Evolutionary conservation across 2,888 invertebrate genomes (phyloP).

Genomic region (Cataglyphis livida): DNA sequence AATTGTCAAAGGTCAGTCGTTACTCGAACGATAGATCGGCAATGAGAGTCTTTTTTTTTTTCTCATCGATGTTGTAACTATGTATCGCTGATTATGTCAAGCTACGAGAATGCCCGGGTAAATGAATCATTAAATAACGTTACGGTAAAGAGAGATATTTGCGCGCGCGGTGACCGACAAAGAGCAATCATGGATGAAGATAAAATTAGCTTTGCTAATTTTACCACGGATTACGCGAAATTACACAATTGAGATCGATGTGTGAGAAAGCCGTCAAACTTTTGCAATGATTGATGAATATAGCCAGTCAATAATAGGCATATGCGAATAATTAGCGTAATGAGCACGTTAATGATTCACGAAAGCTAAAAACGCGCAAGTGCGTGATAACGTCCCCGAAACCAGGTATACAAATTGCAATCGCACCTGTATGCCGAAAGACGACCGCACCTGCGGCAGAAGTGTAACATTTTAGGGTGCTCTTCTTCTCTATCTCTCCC

Average conservation of each 20-base stretch:
- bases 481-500: neutral
- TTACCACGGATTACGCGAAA: neutral
- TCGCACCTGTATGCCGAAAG: conserved; percentile 69
- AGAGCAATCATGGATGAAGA: neutral
- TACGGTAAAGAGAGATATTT: neutral
- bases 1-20: conserved; percentile 37
- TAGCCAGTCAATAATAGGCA: neutral
- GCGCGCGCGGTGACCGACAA: no score
- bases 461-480: conserved; percentile 62
- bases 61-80: neutral
- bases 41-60: neutral
- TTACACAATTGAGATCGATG: neutral
- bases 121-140: conserved; percentile 10
- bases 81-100: conserved; percentile 4
- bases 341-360: conserved; percentile 17
- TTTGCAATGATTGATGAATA: neutral
- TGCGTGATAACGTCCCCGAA: conserved; percentile 25
- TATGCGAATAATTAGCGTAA: conserved; percentile 29
- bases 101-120: neutral
- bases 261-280: neutral
- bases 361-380: neutral
- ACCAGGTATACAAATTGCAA: conserved; percentile 60
- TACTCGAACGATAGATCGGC: conserved; percentile 6
- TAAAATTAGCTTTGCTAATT: neutral
- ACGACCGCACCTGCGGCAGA: conserved; percentile 68